A percentile compares a stretch with the other conserved stretches of the same genome.
These are phyloP conservation scores for Dasyprocta punctata DNA, from an alignment of 2,113 vertebrate genomes.

Conservation along the genomic window DNA sequence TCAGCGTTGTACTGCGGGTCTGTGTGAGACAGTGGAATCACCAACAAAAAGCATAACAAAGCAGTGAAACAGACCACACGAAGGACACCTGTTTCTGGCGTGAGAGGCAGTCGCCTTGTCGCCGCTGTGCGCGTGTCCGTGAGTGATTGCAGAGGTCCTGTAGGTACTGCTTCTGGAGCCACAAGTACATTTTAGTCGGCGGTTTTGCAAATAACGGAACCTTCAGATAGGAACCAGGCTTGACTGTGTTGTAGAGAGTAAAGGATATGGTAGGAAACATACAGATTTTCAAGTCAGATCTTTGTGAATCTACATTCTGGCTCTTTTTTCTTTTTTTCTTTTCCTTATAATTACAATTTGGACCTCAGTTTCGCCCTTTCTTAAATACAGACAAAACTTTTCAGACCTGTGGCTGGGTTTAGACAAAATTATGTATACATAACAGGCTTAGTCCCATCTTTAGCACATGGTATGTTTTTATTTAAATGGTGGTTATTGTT, in stretches of 20 bases:
- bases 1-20: background rate
- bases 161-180: background rate
- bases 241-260: background rate
- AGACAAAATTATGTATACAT: background rate
- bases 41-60: background rate
- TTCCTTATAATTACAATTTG: background rate
- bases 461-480: background rate
- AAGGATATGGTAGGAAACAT: background rate
- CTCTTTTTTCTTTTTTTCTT: conserved; percentile 4
- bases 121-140: rapidly evolving
- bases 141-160: background rate
- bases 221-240: background rate
- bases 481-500: background rate
- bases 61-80: background rate
- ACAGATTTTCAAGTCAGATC: background rate
- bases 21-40: background rate
- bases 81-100: background rate
- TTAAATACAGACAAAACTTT: background rate
- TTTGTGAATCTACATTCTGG: background rate
- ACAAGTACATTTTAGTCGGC: background rate
- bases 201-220: background rate
- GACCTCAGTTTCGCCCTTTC: conserved; percentile 3
- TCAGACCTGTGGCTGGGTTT: background rate
- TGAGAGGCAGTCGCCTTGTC: too few relatives aligned
- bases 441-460: background rate